A percentile compares a stretch with the other conserved stretches of the same genome.
Conservation (phyloP, 1,140 invertebrate genomes). For the Zaprionus kolodkinae region DNA sequence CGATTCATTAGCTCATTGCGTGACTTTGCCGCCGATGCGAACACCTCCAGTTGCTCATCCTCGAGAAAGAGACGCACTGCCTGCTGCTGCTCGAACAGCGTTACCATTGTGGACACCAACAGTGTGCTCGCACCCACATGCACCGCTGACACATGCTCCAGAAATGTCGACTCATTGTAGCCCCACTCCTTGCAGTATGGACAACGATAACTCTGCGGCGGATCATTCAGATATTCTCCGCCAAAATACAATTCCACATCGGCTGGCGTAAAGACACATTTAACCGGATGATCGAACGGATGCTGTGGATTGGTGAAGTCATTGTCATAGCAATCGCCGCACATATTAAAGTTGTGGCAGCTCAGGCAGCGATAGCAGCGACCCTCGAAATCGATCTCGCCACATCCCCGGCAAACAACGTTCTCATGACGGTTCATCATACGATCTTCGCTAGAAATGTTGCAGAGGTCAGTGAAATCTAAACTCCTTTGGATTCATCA, state of each 20-base stretch:
- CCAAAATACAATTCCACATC: conserved; percentile 68
- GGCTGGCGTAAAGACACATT: conserved; percentile 52
- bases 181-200: conserved; percentile 72
- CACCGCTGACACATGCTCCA: conserved; percentile 60
- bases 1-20: conserved; percentile 59
- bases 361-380: conserved; percentile 66
- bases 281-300: conserved; percentile 71
- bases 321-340: conserved; percentile 57
- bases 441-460: background rate
- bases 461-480: no score
- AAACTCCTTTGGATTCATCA: background rate
- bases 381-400: conserved; percentile 50
- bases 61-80: conserved; percentile 66
- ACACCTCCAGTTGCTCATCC: conserved; percentile 65
- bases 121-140: conserved; percentile 55
- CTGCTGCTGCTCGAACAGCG: conserved; percentile 67
- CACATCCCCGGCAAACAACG: conserved; percentile 58
- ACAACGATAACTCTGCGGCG: conserved; percentile 69
- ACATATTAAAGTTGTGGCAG: conserved; percentile 60
- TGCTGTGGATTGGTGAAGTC: conserved; percentile 58
- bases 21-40: conserved; percentile 51
- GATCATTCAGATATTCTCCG: conserved; percentile 65
- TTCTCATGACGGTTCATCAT: conserved; percentile 70
- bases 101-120: conserved; percentile 67
- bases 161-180: conserved; percentile 68